Conservation (phyloP, 2,888 invertebrate species). For the Griposia aprilina region DNA sequence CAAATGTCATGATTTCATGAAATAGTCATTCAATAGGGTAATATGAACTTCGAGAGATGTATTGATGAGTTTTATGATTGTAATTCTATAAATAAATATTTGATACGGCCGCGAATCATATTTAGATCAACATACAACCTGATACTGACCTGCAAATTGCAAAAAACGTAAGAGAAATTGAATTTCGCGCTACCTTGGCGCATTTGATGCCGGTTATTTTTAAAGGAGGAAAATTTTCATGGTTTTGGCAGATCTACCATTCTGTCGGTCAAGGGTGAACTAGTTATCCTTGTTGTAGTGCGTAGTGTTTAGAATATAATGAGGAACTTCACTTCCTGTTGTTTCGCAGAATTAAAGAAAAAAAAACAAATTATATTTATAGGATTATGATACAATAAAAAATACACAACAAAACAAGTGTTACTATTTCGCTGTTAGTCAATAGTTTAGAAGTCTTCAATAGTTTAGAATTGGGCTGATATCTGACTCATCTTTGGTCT, state of each 20-base stretch:
- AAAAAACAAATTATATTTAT: background rate
- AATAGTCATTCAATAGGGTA: too few species aligned
- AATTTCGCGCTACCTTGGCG: too few species aligned
- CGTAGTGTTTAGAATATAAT: conserved; percentile 4
- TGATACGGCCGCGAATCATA: too few species aligned
- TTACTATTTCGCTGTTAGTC: background rate
- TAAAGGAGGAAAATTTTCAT: conserved; percentile 13
- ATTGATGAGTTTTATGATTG: too few species aligned
- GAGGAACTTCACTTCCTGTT: conserved; percentile 29
- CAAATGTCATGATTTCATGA: too few species aligned
- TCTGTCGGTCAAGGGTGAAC: conserved; percentile 36
- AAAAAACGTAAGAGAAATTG: too few species aligned
- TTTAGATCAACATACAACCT: too few species aligned
- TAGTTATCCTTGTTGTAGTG: conserved; percentile 24
- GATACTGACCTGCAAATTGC: too few species aligned
- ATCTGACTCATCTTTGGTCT: background rate
- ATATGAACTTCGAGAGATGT: too few species aligned
- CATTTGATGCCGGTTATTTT: too few species aligned
- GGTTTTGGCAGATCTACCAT: background rate
- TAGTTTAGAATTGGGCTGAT: background rate
- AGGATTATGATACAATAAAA: background rate
- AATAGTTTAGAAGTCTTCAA: background rate
- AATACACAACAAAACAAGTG: background rate
- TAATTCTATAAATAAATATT: too few species aligned
- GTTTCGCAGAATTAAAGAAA: background rate